Evolutionary conservation across 2,888 invertebrate species (phyloP).

Genomic region (Proisotoma minuta): DNA sequence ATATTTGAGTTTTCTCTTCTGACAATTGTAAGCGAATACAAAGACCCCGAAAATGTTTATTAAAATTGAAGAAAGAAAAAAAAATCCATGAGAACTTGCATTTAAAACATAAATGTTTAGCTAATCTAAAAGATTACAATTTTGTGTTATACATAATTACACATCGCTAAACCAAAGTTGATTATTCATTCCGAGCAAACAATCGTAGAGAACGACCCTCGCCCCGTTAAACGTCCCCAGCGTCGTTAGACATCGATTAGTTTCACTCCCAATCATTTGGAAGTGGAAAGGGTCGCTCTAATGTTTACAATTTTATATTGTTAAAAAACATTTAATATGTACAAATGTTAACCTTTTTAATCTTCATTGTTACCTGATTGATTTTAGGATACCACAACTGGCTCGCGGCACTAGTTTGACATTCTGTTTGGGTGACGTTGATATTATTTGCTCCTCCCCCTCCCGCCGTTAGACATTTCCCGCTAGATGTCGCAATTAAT

Average conservation of each 20-base stretch:
- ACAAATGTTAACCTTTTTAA: no score
- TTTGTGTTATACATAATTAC: no score
- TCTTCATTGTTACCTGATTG: neutral
- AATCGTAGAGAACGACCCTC: neutral
- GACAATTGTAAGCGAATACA: no score
- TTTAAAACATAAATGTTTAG: no score
- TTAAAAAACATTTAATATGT: neutral
- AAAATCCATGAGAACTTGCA: no score
- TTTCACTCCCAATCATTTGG: neutral
- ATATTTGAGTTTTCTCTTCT: no score
- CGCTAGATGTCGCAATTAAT: neutral
- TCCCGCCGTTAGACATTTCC: neutral
- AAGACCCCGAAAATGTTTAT: no score
- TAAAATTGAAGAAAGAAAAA: no score
- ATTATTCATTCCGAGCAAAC: neutral
- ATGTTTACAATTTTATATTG: neutral
- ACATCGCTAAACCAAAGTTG: neutral
- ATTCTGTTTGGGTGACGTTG: neutral
- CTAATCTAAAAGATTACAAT: no score
- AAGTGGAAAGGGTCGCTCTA: neutral
- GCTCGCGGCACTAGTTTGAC: neutral
- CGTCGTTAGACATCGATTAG: neutral
- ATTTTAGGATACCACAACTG: neutral
- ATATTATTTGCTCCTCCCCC: neutral
- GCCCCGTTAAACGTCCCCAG: neutral